These are phyloP conservation scores for Hedya salicella DNA, from an alignment of 2,888 invertebrate genomes.

Conservation along the genomic window DNA sequence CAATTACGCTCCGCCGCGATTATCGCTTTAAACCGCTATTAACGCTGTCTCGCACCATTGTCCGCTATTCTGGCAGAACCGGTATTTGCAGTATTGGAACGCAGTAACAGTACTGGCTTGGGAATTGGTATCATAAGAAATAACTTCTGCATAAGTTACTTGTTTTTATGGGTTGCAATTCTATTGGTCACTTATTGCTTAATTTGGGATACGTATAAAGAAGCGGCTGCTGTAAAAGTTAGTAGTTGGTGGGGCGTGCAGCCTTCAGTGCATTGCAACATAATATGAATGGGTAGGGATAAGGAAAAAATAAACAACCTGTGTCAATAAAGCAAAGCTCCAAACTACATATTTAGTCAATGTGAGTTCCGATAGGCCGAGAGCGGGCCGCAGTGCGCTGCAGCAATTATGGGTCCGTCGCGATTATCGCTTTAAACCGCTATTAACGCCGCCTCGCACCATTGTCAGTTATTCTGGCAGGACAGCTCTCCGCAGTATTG, in stretches of 20 bases:
- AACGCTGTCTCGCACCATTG: conserved; percentile 41
- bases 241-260: no score
- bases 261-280: no score
- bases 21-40: conserved; percentile 42
- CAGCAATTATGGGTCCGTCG: conserved; percentile 30
- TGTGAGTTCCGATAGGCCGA: conserved; percentile 23
- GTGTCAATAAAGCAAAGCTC: no score
- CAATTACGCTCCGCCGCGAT: conserved; percentile 32
- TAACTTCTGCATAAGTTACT: no score
- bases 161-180: no score
- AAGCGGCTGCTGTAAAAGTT: no score
- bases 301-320: no score
- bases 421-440: conserved; percentile 42
- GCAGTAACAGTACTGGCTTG: no score
- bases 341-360: conserved; percentile 15
- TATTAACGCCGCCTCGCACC: conserved; percentile 41
- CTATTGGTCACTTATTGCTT: no score
- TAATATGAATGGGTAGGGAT: no score
- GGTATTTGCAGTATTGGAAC: conserved; percentile 28
- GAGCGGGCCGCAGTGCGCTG: conserved; percentile 22
- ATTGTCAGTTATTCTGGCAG: conserved; percentile 28
- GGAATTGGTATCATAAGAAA: no score
- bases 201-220: no score
- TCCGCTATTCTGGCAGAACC: conserved; percentile 14
- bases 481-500: conserved; percentile 24